These are phyloP conservation scores for Oxyscelio sp. DNA, from an alignment of 2,888 invertebrate genomes.

Conservation along the genomic window DNA sequence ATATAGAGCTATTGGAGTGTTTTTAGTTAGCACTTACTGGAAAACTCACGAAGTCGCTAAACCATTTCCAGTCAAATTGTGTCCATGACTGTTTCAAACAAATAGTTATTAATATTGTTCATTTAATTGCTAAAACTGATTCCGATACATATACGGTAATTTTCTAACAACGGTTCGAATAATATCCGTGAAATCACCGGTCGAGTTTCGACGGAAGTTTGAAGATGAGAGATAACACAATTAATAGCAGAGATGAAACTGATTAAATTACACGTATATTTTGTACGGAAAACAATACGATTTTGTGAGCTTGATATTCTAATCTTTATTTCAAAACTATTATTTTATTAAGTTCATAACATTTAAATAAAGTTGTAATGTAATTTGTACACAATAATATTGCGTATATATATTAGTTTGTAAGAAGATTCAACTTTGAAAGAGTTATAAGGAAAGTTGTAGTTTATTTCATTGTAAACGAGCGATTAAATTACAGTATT, in stretches of 20 bases:
- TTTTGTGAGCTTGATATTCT: too few species aligned
- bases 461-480: too few species aligned
- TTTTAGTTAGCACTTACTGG: constrained; percentile 48
- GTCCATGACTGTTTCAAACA: constrained; percentile 35
- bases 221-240: background rate
- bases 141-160: constrained; percentile 12
- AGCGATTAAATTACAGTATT: too few species aligned
- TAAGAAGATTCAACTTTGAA: too few species aligned
- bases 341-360: too few species aligned
- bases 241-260: background rate
- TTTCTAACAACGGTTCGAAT: background rate
- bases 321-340: too few species aligned
- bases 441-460: too few species aligned
- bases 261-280: too few species aligned
- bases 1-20: constrained; percentile 19
- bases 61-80: constrained; percentile 48
- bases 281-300: too few species aligned
- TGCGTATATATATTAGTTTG: too few species aligned
- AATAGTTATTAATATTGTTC: constrained; percentile 43
- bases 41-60: constrained; percentile 47
- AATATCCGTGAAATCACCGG: background rate
- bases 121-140: constrained; percentile 47
- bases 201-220: background rate
- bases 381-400: too few species aligned
- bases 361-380: too few species aligned